A percentile compares a stretch with the other conserved stretches of the same genome.
Evolutionary conservation across 64 coral and sea anemone species (phyloP).

Genomic region (Montipora foliosa): DNA sequence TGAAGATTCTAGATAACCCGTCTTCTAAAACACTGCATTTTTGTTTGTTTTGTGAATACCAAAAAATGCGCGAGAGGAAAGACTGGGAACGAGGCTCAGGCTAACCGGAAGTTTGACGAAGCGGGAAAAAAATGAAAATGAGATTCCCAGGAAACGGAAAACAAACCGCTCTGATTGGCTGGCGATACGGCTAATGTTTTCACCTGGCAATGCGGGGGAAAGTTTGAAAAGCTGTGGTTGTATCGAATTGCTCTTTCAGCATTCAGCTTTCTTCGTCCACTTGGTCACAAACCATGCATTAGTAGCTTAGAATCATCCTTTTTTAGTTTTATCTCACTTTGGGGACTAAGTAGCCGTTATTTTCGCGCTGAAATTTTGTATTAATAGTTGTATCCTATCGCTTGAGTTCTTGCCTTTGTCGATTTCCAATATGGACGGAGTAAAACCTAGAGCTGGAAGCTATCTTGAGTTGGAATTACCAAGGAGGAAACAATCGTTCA

Average conservation of each 20-base stretch:
- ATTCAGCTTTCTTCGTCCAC: slow-evolving; percentile 34
- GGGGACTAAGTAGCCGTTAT: slow-evolving; percentile 40
- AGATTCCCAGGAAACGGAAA: slow-evolving; percentile 86
- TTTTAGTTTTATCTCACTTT: slow-evolving; percentile 2
- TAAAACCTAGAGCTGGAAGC: slow-evolving; percentile 85
- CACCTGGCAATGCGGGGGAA: slow-evolving; percentile 56
- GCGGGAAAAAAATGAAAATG: slow-evolving; percentile 46
- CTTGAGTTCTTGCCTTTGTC: background rate
- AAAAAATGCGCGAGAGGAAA: too few relatives aligned
- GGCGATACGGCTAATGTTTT: slow-evolving; percentile 54
- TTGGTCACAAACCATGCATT: slow-evolving; percentile 13
- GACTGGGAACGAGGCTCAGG: background rate
- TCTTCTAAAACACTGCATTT: too few relatives aligned
- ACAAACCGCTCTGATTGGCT: slow-evolving; percentile 90
- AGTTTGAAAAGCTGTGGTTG: slow-evolving; percentile 84
- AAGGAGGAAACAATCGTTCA: slow-evolving; percentile 55
- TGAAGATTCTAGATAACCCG: too few relatives aligned
- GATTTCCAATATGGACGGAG: slow-evolving; percentile 80
- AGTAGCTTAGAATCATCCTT: slow-evolving; percentile 64
- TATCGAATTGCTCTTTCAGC: slow-evolving; percentile 10
- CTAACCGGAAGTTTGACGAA: slow-evolving; percentile 67
- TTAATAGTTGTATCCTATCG: background rate
- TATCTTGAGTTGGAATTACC: slow-evolving; percentile 75
- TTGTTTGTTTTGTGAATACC: too few relatives aligned
- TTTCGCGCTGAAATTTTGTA: background rate